Evolutionary conservation across 2,113 vertebrate genomes (phyloP).

Genomic region (Anhinga rufa): DNA sequence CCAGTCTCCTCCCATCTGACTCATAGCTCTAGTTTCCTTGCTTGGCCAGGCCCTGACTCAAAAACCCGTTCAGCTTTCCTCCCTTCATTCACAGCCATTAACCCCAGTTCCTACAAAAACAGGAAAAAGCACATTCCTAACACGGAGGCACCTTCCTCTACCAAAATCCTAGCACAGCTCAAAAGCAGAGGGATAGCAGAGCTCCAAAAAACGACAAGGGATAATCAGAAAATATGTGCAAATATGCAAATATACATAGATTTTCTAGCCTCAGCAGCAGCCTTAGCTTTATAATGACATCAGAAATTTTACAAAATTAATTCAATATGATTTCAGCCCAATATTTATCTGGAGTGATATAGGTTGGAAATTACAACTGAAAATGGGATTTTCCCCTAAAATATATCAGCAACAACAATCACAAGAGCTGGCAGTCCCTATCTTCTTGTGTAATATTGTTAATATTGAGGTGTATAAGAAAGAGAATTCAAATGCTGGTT

Average conservation of each 20-base stretch:
- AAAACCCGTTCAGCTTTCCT: constrained; percentile 23
- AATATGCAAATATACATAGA: background rate
- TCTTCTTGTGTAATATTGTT: background rate
- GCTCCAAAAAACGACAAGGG: background rate
- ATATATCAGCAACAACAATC: background rate
- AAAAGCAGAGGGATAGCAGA: background rate
- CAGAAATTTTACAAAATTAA: background rate
- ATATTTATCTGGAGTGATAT: background rate
- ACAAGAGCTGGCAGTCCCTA: background rate
- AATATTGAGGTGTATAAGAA: background rate
- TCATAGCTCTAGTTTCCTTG: constrained; percentile 47
- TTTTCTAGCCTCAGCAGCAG: background rate
- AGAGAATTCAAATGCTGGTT: background rate
- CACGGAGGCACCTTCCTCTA: constrained; percentile 40
- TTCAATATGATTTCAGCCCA: background rate
- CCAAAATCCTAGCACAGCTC: background rate
- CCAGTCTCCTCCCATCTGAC: constrained; percentile 49
- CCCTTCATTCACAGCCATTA: constrained; percentile 37
- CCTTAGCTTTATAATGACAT: background rate
- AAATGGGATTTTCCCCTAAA: background rate
- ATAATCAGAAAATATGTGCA: background rate
- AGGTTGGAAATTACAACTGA: background rate
- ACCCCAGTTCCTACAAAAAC: constrained; percentile 61
- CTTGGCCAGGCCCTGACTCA: background rate
- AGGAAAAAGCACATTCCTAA: constrained; percentile 65